Conservation (phyloP, 2,113 vertebrate species). For the Actinemys pallida region DNA sequence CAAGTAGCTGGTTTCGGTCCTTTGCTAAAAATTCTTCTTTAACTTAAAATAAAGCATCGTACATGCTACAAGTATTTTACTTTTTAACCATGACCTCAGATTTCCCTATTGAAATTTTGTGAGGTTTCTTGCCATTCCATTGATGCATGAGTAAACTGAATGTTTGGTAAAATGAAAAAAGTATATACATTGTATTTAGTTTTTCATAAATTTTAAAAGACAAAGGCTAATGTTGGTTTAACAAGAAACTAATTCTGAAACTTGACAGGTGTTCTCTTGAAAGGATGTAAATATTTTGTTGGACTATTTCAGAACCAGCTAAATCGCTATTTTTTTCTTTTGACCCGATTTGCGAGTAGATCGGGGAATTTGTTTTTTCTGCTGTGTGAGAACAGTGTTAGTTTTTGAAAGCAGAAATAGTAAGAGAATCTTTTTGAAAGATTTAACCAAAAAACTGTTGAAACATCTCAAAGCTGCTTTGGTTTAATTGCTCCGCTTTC, state of each 20-base stretch:
- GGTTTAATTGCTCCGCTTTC: neutral
- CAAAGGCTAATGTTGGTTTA: neutral
- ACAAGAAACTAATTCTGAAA: neutral
- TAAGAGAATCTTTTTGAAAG: accelerated
- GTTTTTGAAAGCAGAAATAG: neutral
- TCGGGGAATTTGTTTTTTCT: neutral
- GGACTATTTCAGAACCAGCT: neutral
- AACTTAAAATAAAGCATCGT: neutral
- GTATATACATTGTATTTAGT: neutral
- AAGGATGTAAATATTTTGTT: neutral
- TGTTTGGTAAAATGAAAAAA: neutral
- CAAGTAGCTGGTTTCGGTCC: neutral
- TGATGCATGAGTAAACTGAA: accelerated
- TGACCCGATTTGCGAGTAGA: accelerated
- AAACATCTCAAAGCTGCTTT: neutral
- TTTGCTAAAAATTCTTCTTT: accelerated
- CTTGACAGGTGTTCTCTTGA: neutral
- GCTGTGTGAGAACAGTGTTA: accelerated
- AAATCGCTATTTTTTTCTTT: neutral
- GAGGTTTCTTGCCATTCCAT: neutral
- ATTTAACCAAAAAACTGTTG: neutral
- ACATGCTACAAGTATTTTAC: accelerated
- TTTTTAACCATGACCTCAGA: neutral
- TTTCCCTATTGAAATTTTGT: neutral
- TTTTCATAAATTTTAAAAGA: neutral